Percentiles rank a stretch among this genome's conserved stretches.
phyloP scores from a whole-genome alignment of 2,888 invertebrate species.

The Pogonocherus hispidulus region DNA sequence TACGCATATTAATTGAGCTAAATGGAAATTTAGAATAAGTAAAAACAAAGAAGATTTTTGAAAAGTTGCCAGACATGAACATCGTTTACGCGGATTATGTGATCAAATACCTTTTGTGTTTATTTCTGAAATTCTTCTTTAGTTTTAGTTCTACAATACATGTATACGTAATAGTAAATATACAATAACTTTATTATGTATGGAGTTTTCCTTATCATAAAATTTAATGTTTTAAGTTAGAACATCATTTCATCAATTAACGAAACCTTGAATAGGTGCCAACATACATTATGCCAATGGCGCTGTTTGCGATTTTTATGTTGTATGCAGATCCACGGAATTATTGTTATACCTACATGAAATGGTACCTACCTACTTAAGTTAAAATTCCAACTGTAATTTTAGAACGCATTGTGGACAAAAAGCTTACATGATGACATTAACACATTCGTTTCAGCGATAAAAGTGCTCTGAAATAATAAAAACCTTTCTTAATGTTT shows the following conservation, averaged over 20 bases:
- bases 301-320: slow-evolving; percentile 1
- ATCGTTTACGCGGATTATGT: neutral
- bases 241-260: neutral
- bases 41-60: neutral
- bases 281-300: neutral
- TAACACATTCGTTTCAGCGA: no score
- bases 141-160: no score
- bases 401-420: no score
- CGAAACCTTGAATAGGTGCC: neutral
- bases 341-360: no score
- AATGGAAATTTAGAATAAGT: neutral
- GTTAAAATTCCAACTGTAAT: no score
- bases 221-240: neutral
- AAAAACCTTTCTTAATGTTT: no score
- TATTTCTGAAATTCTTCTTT: neutral
- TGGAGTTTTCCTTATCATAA: neutral
- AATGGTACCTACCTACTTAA: no score
- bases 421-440: no score
- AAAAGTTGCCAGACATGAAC: neutral
- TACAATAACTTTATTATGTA: neutral
- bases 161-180: neutral
- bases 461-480: no score
- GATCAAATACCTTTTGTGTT: neutral
- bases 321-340: no score
- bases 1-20: no score